A percentile compares a stretch with the other conserved stretches of the same genome.
These are phyloP conservation scores for Cyprinodon brontotheroides DNA, from an alignment of 2,113 vertebrate genomes.

Conservation along the genomic window DNA sequence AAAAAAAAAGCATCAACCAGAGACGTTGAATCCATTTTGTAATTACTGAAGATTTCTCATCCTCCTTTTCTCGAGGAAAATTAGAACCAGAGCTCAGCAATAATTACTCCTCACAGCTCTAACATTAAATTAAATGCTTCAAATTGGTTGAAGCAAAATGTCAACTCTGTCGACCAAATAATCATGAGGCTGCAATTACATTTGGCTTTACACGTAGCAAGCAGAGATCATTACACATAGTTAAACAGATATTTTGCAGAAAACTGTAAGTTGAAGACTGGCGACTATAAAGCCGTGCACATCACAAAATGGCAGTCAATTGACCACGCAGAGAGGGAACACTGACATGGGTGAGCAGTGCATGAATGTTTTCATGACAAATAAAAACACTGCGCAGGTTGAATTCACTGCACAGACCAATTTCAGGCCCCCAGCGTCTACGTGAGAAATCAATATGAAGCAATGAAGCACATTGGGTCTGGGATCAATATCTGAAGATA, in stretches of 20 bases:
- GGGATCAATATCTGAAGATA: slow-evolving; percentile 74
- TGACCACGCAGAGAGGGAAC: slow-evolving; percentile 21
- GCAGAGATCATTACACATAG: slow-evolving; percentile 3
- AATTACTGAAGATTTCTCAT: background rate
- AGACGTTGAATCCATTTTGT: background rate
- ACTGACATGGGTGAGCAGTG: slow-evolving; percentile 56
- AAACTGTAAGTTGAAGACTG: slow-evolving; percentile 14
- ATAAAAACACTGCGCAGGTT: slow-evolving; percentile 54
- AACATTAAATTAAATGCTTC: background rate
- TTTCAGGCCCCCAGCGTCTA: slow-evolving; percentile 65
- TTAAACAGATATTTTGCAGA: background rate
- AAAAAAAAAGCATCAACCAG: background rate
- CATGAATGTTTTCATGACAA: slow-evolving; percentile 72
- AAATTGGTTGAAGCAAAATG: background rate
- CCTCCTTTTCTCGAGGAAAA: background rate
- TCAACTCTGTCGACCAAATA: background rate
- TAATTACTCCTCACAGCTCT: background rate
- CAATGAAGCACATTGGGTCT: slow-evolving; percentile 47
- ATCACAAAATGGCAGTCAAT: slow-evolving; percentile 9
- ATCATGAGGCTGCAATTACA: background rate
- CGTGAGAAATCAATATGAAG: slow-evolving; percentile 66
- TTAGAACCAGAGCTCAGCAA: background rate
- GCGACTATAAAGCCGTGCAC: background rate
- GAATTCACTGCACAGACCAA: slow-evolving; percentile 65
- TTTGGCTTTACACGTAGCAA: background rate